Evolutionary conservation across 1,140 invertebrate genomes (phyloP).

Genomic region (Megathymus violae): DNA sequence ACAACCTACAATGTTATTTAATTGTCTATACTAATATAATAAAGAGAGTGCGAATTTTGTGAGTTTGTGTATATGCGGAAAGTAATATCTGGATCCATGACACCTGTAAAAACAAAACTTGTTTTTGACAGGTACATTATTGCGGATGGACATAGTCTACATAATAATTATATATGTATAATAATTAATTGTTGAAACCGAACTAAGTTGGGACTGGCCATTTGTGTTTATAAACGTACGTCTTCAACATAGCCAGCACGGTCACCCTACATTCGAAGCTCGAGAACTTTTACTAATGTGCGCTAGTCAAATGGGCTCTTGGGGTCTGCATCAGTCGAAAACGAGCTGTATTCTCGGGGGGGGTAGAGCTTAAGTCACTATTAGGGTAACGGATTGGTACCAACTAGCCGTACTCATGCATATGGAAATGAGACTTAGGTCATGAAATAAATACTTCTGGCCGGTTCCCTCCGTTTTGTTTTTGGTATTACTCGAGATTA

Average conservation of each 20-base stretch:
- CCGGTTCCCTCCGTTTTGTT: slow-evolving; percentile 10
- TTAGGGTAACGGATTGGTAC: slow-evolving; percentile 22
- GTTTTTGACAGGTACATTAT: no score
- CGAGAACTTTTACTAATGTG: slow-evolving; percentile 79
- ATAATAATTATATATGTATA: no score
- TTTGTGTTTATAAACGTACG: no score
- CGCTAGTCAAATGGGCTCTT: slow-evolving; percentile 79
- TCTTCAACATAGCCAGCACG: slow-evolving; percentile 27
- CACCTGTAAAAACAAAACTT: no score
- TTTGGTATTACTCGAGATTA: slow-evolving; percentile 11
- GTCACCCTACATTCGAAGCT: slow-evolving; percentile 52
- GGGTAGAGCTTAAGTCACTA: slow-evolving; percentile 51
- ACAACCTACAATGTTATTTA: no score
- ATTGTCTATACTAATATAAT: no score
- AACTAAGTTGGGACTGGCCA: no score
- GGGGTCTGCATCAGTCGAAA: slow-evolving; percentile 59
- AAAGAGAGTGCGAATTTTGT: no score
- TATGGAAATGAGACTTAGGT: slow-evolving; percentile 79
- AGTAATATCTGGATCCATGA: no score
- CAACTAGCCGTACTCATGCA: slow-evolving; percentile 56
- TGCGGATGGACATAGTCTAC: no score
- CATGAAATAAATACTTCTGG: slow-evolving; percentile 59
- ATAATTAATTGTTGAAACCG: no score
- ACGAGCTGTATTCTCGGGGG: slow-evolving; percentile 46
- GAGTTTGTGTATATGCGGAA: no score